Evolutionary conservation across 2,113 vertebrate genomes (phyloP).

Genomic region (Monarcha castaneiventris): DNA sequence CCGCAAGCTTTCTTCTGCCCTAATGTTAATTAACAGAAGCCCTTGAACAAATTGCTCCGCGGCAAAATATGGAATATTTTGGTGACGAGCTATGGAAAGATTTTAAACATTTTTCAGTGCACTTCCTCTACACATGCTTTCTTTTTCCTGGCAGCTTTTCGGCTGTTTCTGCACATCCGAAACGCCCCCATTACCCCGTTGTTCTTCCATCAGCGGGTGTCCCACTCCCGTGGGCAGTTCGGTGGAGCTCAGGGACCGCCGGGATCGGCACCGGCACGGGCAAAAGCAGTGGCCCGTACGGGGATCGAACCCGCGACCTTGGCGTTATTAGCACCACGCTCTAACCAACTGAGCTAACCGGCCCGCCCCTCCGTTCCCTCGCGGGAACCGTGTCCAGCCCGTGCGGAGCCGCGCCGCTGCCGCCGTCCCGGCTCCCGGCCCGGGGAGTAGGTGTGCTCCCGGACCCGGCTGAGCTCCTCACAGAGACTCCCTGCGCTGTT

Average conservation of each 20-base stretch:
- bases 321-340: slow-evolving; percentile 71
- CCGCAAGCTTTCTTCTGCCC: too few relatives aligned
- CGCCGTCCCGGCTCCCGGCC: fast-evolving
- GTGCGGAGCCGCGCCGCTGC: fast-evolving
- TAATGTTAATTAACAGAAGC: fast-evolving
- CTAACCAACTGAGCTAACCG: slow-evolving; percentile 74
- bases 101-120: fast-evolving
- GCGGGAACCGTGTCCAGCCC: too few relatives aligned
- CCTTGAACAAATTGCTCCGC: fast-evolving
- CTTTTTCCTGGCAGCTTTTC: fast-evolving
- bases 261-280: fast-evolving
- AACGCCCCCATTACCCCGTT: fast-evolving
- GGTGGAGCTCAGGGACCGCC: fast-evolving
- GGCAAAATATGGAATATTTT: fast-evolving
- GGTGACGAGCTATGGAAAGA: fast-evolving
- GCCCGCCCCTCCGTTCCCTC: background rate
- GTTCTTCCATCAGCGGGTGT: fast-evolving
- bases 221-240: fast-evolving
- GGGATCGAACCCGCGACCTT: slow-evolving; percentile 73
- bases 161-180: fast-evolving
- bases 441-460: background rate
- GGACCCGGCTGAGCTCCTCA: fast-evolving
- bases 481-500: fast-evolving
- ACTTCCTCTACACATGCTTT: fast-evolving
- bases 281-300: background rate